Evolutionary conservation across 2,113 vertebrate genomes (phyloP).

Genomic region (Puffinus mauretanicus): DNA sequence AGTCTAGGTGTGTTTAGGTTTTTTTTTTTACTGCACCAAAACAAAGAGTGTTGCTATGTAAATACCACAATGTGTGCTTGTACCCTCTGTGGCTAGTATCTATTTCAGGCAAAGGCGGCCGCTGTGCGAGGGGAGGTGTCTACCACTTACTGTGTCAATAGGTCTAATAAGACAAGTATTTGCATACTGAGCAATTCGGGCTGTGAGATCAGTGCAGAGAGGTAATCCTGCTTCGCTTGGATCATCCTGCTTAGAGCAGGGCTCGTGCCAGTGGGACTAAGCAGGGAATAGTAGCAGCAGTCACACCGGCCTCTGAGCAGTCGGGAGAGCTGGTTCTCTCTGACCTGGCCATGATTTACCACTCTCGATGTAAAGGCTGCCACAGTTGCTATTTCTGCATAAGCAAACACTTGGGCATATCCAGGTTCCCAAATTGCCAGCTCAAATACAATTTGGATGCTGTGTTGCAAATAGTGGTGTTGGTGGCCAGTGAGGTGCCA

Average conservation of each 20-base stretch:
- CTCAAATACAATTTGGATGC: neutral
- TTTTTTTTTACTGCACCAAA: neutral
- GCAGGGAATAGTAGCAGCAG: neutral
- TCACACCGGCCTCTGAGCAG: neutral
- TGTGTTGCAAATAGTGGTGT: neutral
- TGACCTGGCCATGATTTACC: neutral
- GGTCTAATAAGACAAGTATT: neutral
- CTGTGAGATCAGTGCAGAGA: neutral
- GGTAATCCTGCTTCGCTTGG: neutral
- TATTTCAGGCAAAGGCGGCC: neutral
- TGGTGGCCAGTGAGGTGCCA: neutral
- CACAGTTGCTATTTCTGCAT: neutral
- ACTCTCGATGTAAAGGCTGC: neutral
- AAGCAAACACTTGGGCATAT: neutral
- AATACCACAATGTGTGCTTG: neutral
- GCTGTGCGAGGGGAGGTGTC: neutral
- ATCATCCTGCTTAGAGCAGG: neutral
- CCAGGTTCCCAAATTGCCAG: neutral
- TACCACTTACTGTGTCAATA: neutral
- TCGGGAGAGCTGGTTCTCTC: neutral
- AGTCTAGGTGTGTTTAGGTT: neutral
- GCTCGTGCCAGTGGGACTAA: neutral
- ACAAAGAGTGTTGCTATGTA: neutral
- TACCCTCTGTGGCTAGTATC: neutral
- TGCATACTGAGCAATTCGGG: neutral